phyloP scores from a whole-genome alignment of 2,888 invertebrate species.

The Stenurella melanura region DNA sequence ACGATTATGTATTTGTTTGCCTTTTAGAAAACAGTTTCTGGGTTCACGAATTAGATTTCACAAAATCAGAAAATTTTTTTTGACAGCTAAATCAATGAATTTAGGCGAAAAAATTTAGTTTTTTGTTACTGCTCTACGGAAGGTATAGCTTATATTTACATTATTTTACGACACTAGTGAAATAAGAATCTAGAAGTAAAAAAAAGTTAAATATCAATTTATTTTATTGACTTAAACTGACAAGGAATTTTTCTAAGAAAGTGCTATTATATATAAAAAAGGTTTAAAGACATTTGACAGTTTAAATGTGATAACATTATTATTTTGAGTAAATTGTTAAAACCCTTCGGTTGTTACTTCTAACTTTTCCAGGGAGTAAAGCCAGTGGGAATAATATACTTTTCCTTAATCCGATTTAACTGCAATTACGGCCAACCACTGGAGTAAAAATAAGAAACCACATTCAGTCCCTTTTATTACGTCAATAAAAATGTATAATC shows the following conservation, averaged over 20 bases:
- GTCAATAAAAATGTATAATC: conserved; percentile 53
- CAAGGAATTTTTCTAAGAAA: not conserved
- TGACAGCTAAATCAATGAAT: no score
- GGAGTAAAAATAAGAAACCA: conserved; percentile 45
- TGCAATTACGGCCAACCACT: conserved; percentile 39
- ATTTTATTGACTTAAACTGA: not conserved
- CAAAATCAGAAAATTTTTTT: no score
- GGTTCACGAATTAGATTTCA: no score
- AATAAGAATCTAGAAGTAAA: not conserved
- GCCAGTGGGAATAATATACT: conserved; percentile 38
- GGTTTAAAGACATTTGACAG: not conserved
- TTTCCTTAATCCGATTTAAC: conserved; percentile 40
- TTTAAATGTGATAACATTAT: not conserved
- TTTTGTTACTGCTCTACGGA: no score
- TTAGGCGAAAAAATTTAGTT: no score
- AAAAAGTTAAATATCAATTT: not conserved
- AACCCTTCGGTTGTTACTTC: conserved; percentile 33
- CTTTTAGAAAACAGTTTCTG: no score
- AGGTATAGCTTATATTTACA: no score
- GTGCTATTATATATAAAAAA: not conserved
- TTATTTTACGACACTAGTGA: not conserved
- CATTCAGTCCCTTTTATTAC: conserved; percentile 45
- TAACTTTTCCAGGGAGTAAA: conserved; percentile 31
- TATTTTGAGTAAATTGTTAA: conserved; percentile 32
- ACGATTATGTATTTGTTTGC: no score